Evolutionary conservation across 2,888 invertebrate species (phyloP), one percentile per base, ranked within the genome.

Genomic region (Ormyrus labotus): DNA sequence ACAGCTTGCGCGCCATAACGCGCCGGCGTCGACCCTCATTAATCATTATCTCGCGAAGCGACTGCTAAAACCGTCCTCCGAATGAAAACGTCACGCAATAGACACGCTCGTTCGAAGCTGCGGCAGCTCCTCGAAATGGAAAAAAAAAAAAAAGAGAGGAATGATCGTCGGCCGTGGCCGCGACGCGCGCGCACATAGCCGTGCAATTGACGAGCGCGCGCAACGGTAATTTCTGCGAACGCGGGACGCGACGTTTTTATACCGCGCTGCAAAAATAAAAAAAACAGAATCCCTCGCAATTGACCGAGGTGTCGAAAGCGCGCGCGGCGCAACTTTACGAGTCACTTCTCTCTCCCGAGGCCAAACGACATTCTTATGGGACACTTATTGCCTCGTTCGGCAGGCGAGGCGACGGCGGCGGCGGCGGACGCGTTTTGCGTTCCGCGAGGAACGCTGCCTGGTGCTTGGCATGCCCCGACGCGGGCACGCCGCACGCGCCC

Each of bases 401-500:
- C 7, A 10, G 50, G 13, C 45, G 50, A n/a, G 48, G 10, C 48
- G 48, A 6, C 48, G 65, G 60, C 19, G 51, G 19, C 19, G 60
- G 19, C n/a, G 60, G 51, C 4, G 51, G 74, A 69, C 19, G 60
- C 47, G 69, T 61, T 67, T 75, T 78, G 82, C 81, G 73, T 80
- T 69, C 58, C 72, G 19, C 19, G 19, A 19, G 19, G 19, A 19
- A 19, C 19, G 19, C 19, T 2, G 19, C 19, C 19, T 19, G 19
- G 19, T 19, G 19, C 19, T 19, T 19, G 19, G 64, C 83, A 84
- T 83, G 79, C 85, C 85, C 84, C 81, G 81, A 65, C 81, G 82
- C 72, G 82, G 80, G 76, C 83, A 81, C 81, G 71, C 81, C 77
- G 87, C 89, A 89, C 89, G 89, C 89, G 89, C 84, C 87, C 85